phyloP scores from a whole-genome alignment of 2,888 invertebrate genomes.

The Leptinotarsa rubiginosa region DNA sequence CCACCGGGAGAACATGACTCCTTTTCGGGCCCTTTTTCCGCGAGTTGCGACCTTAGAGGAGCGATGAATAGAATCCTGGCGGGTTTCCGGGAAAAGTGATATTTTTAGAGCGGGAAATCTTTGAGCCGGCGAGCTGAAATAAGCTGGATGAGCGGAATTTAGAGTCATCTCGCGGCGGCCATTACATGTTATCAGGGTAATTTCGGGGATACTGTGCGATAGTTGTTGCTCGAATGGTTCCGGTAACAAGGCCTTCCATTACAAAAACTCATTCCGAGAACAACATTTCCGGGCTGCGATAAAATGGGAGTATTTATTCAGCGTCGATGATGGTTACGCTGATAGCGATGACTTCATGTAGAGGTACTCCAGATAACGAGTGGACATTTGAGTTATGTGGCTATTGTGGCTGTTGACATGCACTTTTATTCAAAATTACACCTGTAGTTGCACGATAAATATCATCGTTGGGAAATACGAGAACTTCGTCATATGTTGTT shows the following conservation, averaged over 20 bases:
- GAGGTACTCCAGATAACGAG: neutral
- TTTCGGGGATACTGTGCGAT: slow-evolving; percentile 59
- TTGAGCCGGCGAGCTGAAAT: slow-evolving; percentile 47
- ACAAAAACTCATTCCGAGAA: slow-evolving; percentile 57
- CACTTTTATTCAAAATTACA: too few relatives aligned
- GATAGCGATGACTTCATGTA: slow-evolving; percentile 6
- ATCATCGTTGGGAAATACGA: too few relatives aligned
- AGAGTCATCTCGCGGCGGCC: slow-evolving; percentile 62
- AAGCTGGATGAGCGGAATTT: slow-evolving; percentile 63
- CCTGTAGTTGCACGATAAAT: too few relatives aligned
- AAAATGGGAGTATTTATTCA: slow-evolving; percentile 18
- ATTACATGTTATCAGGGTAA: slow-evolving; percentile 64
- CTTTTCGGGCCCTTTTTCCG: slow-evolving; percentile 34
- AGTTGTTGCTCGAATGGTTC: slow-evolving; percentile 61
- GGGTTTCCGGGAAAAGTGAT: slow-evolving; percentile 34
- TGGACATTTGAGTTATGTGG: neutral
- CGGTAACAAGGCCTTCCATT: slow-evolving; percentile 59
- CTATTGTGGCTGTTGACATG: neutral
- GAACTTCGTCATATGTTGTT: too few relatives aligned
- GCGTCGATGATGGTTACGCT: neutral
- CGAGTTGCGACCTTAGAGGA: slow-evolving; percentile 32
- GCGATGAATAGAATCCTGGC: slow-evolving; percentile 31
- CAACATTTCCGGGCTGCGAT: neutral
- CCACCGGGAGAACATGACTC: slow-evolving; percentile 29
- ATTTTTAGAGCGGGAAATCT: slow-evolving; percentile 36